Percentiles rank a stretch among this genome's conserved stretches.
These are phyloP conservation scores for Rhynchonycteris naso DNA, from an alignment of 2,797 vertebrate species.

Conservation along the genomic window DNA sequence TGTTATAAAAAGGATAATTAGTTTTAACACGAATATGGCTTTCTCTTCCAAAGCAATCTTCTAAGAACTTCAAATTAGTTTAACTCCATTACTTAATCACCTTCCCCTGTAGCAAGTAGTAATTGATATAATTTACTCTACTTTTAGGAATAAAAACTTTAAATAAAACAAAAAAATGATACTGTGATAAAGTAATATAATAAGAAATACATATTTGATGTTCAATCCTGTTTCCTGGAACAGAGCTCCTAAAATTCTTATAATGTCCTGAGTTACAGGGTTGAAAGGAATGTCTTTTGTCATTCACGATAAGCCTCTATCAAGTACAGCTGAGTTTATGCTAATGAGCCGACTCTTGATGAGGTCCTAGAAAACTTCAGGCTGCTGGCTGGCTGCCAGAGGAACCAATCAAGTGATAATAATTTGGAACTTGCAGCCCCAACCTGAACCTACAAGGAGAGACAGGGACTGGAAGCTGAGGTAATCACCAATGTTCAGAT, in stretches of 20 bases:
- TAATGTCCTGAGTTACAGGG: not conserved
- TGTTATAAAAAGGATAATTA: not conserved
- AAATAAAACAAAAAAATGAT: not conserved
- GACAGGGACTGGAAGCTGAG: not conserved
- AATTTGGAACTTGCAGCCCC: not conserved
- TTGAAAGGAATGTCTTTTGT: not conserved
- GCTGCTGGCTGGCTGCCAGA: not conserved
- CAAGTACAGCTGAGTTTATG: not conserved
- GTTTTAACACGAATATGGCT: not conserved
- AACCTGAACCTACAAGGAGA: not conserved
- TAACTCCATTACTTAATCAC: slow-evolving; percentile 9
- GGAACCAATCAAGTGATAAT: not conserved
- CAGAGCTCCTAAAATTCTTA: not conserved
- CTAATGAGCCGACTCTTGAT: not conserved
- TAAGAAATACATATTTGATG: not conserved
- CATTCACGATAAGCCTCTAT: not conserved
- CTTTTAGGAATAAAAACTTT: not conserved
- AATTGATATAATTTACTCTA: not conserved
- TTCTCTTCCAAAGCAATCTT: slow-evolving; percentile 6
- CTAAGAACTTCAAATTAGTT: slow-evolving; percentile 23
- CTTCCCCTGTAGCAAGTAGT: not conserved
- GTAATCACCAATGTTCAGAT: not conserved
- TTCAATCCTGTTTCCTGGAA: not conserved
- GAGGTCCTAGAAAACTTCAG: not conserved
- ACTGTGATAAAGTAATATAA: not conserved